phyloP scores from a whole-genome alignment of 2,888 invertebrate genomes.

The Cheilosia urbana region DNA sequence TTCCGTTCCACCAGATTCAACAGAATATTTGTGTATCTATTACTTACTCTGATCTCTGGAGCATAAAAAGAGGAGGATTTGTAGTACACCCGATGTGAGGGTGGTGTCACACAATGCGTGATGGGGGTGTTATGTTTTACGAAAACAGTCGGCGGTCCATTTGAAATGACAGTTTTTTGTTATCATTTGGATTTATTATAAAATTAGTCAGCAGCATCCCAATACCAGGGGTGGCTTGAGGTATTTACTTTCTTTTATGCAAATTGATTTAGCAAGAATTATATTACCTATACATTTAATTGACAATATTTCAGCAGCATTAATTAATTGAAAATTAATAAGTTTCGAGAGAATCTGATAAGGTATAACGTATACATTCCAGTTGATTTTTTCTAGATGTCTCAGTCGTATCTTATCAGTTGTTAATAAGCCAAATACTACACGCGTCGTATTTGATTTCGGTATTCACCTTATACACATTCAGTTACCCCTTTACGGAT shows the following conservation, averaged over 20 bases:
- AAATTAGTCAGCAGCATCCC: not conserved
- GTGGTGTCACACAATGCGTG: conserved; percentile 21
- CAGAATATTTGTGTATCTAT: conserved; percentile 30
- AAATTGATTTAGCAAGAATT: not conserved
- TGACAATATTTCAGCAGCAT: not conserved
- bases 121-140: conserved; percentile 27
- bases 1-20: conserved; percentile 26
- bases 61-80: conserved; percentile 19
- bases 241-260: not conserved
- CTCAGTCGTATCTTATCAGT: conserved; percentile 52
- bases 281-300: too few species aligned
- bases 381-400: conserved; percentile 19
- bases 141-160: conserved; percentile 53
- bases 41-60: conserved; percentile 16
- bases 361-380: not conserved
- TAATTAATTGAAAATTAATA: conserved; percentile 24
- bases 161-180: conserved; percentile 60
- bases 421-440: conserved; percentile 16
- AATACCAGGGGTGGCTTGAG: conserved; percentile 45
- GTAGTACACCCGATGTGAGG: not conserved
- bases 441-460: conserved; percentile 51
- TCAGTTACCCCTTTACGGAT: conserved; percentile 14
- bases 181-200: conserved; percentile 7
- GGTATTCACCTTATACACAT: conserved; percentile 28
- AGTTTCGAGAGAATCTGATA: conserved; percentile 13